phyloP scores from a whole-genome alignment of 2,797 vertebrate species.

The Enteromius afrohamiltoni region DNA sequence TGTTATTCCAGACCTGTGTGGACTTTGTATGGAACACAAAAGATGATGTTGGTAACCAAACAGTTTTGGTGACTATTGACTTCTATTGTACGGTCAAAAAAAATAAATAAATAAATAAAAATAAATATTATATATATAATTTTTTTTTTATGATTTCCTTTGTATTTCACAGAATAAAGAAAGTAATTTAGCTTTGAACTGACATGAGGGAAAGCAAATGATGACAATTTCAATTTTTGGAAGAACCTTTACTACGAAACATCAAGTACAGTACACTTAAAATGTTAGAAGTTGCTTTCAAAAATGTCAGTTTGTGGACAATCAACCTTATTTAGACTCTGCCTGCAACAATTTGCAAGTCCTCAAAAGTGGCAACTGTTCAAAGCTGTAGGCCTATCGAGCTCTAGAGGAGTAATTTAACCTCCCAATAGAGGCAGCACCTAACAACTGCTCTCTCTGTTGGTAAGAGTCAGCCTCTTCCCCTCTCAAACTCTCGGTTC shows the following conservation, averaged over 20 bases:
- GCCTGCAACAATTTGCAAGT: not conserved
- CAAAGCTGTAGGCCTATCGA: slow-evolving; percentile 3
- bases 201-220: not conserved
- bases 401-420: slow-evolving; percentile 35
- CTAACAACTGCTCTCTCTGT: slow-evolving; percentile 49
- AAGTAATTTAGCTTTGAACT: not conserved
- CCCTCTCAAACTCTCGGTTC: slow-evolving; percentile 38
- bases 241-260: not conserved
- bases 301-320: not conserved
- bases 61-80: not conserved
- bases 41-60: not conserved
- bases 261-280: not conserved
- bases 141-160: not conserved
- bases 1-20: not conserved
- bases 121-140: not conserved
- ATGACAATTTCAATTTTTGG: not conserved
- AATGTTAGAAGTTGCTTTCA: not conserved
- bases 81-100: not conserved
- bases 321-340: not conserved
- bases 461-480: slow-evolving; percentile 36
- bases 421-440: slow-evolving; percentile 42
- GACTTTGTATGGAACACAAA: not conserved
- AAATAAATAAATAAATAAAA: too few species aligned
- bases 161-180: not conserved
- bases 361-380: slow-evolving; percentile 30